Evolutionary conservation across 2,113 vertebrate genomes (phyloP).

Genomic region (Onychostruthus taczanowskii): DNA sequence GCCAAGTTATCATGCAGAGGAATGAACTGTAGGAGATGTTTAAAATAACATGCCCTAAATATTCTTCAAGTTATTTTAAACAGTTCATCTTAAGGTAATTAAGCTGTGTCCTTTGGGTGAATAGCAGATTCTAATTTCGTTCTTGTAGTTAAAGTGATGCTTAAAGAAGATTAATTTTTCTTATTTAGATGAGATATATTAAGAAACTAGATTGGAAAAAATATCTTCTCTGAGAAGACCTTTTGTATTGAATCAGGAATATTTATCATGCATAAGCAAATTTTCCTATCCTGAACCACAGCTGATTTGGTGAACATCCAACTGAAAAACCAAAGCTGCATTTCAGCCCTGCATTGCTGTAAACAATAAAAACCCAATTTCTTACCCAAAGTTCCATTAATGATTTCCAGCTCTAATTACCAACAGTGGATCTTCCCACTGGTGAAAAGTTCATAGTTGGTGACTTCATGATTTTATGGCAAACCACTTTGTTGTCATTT

Average conservation of each 20-base stretch:
- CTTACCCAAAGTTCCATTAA: background rate
- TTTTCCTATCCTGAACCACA: background rate
- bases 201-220: background rate
- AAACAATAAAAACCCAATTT: background rate
- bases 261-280: background rate
- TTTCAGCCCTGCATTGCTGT: background rate
- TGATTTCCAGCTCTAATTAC: background rate
- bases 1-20: conserved; percentile 1
- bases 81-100: conserved; percentile 36
- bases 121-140: background rate
- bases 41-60: conserved; percentile 42
- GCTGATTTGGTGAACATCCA: background rate
- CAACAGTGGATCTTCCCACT: background rate
- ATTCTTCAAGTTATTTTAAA: conserved; percentile 11
- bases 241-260: background rate
- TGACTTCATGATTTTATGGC: background rate
- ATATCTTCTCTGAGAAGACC: background rate
- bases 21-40: conserved; percentile 2
- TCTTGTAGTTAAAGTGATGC: background rate
- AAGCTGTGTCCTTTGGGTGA: background rate
- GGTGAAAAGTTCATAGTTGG: background rate
- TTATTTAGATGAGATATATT: background rate
- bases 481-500: background rate
- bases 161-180: background rate
- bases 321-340: background rate